Percentiles rank a stretch among this genome's conserved stretches.
Evolutionary conservation across 2,888 invertebrate species (phyloP).

Genomic region (Caenorhabditis sp.): DNA sequence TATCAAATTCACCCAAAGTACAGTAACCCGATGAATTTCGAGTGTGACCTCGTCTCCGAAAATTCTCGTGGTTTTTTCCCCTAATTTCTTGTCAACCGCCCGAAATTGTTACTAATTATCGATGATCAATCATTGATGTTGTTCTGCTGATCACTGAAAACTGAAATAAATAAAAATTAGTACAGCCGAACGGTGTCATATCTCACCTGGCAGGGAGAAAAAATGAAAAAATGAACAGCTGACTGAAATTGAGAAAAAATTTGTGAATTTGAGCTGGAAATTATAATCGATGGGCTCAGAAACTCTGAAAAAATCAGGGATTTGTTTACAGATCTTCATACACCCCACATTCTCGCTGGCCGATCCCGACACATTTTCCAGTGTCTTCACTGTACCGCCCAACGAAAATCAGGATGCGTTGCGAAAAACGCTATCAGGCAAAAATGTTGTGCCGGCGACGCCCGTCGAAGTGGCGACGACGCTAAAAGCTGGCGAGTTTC

Average conservation of each 20-base stretch:
- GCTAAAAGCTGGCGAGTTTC: slow-evolving; percentile 39
- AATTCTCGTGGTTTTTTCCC: too few species aligned
- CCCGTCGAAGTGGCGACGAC: slow-evolving; percentile 19
- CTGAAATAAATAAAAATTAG: neutral
- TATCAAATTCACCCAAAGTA: too few species aligned
- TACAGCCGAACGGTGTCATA: neutral
- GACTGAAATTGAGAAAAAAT: slow-evolving; percentile 7
- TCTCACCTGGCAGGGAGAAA: slow-evolving; percentile 12
- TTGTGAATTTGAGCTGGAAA: too few species aligned
- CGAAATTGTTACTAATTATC: too few species aligned
- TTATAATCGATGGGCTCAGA: too few species aligned
- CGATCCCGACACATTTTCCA: slow-evolving; percentile 55
- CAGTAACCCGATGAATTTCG: too few species aligned
- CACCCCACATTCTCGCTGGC: slow-evolving; percentile 58
- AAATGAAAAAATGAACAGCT: slow-evolving; percentile 20
- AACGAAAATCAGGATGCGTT: slow-evolving; percentile 55
- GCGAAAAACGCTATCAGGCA: slow-evolving; percentile 29
- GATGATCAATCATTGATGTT: too few species aligned
- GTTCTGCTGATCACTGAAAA: too few species aligned
- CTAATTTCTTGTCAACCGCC: too few species aligned
- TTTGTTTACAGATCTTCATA: slow-evolving; percentile 57
- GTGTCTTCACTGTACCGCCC: slow-evolving; percentile 63
- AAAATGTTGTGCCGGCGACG: slow-evolving; percentile 36
- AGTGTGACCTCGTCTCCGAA: too few species aligned
- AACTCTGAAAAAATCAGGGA: too few species aligned